These are phyloP conservation scores for Bufo gargarizans DNA, from an alignment of 2,113 vertebrate genomes.

Conservation along the genomic window DNA sequence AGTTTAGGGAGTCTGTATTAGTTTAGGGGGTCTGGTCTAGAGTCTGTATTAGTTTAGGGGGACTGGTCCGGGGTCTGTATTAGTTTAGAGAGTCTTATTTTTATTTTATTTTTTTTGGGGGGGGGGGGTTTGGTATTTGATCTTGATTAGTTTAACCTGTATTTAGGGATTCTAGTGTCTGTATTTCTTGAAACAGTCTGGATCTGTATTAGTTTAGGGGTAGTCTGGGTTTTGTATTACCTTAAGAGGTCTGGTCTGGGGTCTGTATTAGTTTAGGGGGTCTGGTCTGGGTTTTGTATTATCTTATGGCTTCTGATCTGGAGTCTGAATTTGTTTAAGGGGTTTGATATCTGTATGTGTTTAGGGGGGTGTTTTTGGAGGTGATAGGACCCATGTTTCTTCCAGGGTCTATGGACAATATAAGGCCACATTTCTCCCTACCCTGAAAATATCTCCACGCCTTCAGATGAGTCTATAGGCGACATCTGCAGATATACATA, in stretches of 20 bases:
- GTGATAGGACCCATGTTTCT: background rate
- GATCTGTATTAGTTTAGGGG: background rate
- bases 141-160: background rate
- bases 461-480: background rate
- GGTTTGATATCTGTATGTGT: background rate
- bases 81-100: no score
- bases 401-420: no score
- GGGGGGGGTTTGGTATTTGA: background rate
- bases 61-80: no score
- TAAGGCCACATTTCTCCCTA: background rate
- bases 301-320: background rate
- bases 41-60: no score
- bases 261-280: no score
- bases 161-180: background rate
- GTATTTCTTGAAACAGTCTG: background rate
- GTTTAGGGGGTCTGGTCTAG: no score
- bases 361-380: background rate
- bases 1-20: no score
- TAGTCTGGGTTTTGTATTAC: background rate
- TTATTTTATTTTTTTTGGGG: no score
- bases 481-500: background rate
- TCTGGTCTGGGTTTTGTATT: no score
- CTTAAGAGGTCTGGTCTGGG: no score
- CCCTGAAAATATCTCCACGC: background rate
- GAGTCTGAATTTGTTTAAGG: background rate